Evolutionary conservation across 2,113 vertebrate genomes (phyloP), one percentile per base, ranked within the genome.

Genomic region (Enhydra lutris): DNA sequence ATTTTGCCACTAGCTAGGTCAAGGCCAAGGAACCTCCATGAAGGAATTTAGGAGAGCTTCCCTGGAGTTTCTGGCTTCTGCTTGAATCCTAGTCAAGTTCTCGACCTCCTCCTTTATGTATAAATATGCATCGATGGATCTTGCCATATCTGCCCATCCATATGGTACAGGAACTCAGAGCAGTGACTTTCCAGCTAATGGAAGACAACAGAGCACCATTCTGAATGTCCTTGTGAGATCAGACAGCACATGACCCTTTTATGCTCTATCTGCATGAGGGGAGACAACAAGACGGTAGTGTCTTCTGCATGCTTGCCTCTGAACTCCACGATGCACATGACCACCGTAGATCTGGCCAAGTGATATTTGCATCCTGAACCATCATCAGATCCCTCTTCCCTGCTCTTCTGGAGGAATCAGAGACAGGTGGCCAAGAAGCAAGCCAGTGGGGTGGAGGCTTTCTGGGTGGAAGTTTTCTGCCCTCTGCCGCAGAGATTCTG

Each of bases 21-120:
- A 50, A 92, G 39, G n/a, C 2, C 34, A 71, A 47, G 45, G 20
- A 36, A 9, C 11, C n/a, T 91, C 59, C 20, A 4, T 26, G 18
- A 47, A n/a, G 20, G 17, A 12, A 18, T 21, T 2, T 5, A 13
- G 24, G 23, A 24, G 42, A 71, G 45, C 8, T 3, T 0, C 29
- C 20, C 23, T 55, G 42, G 80, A 82, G 23, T 2, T 78, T 78
- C 50, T 47, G 65, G 90, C 34, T 94, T 81, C 24, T 39, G 3
- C 4, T 34, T 23, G 29, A 74, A 69, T 36, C 3, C 23, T n/a
- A 17, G 26, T 34, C 10, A 78, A 42, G 4, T 26, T 65, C 45
- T 89, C 36, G 14, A 26, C 6, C 5, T 45, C 21, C 6, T 65
- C 52, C 63, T 88, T 76, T 20, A 88, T 71, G 34, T 21, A 29